These are phyloP conservation scores for Heterodera schachtii DNA, from an alignment of 1,140 invertebrate species.

Conservation along the genomic window DNA sequence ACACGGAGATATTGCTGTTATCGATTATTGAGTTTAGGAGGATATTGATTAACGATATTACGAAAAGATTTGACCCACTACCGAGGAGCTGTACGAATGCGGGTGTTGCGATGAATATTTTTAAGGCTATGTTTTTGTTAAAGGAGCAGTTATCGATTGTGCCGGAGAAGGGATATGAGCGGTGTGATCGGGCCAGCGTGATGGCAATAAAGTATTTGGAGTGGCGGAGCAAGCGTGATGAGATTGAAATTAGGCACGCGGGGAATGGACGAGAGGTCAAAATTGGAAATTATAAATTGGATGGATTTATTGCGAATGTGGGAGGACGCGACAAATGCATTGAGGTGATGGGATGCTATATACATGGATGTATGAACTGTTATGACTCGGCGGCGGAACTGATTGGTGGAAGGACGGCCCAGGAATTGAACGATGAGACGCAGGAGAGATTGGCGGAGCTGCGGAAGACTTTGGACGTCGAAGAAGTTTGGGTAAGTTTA, in stretches of 20 bases:
- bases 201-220: slow-evolving; percentile 14
- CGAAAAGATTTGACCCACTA: slow-evolving; percentile 5
- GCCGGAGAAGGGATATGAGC: slow-evolving; percentile 17
- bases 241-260: not conserved
- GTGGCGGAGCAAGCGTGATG: slow-evolving; percentile 1
- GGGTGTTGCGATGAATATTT: not conserved
- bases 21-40: slow-evolving; percentile 4
- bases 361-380: not conserved
- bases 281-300: not conserved
- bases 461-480: not conserved
- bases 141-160: not conserved
- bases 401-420: not conserved
- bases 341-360: not conserved
- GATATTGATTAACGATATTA: not conserved
- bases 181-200: not conserved
- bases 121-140: not conserved
- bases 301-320: not conserved
- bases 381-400: not conserved
- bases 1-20: slow-evolving; percentile 6
- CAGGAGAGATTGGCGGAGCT: not conserved
- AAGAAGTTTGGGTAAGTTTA: not conserved
- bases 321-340: not conserved
- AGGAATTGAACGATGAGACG: not conserved
- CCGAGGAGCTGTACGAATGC: not conserved
- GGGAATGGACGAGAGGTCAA: not conserved